These are phyloP conservation scores for Apodemia duryi DNA, from an alignment of 2,888 invertebrate species.

Conservation along the genomic window DNA sequence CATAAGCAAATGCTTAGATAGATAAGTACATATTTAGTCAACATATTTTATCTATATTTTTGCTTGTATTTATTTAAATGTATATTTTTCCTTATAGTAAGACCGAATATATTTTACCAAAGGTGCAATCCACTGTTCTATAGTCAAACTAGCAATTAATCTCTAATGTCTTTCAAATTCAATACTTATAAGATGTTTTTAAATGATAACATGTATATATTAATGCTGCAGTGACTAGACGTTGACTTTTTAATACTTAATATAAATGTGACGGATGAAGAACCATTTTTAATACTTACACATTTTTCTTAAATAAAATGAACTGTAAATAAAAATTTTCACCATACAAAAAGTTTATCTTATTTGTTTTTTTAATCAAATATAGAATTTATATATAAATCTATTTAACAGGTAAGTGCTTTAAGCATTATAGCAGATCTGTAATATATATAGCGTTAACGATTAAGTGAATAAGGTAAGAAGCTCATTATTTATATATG, in stretches of 20 bases:
- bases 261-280: conserved; percentile 17
- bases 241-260: conserved; percentile 35
- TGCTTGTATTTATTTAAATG: no score
- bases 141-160: conserved; percentile 31
- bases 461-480: not conserved
- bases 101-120: not conserved
- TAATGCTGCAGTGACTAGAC: conserved; percentile 71
- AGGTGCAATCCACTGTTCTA: conserved; percentile 18
- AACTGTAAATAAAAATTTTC: conserved; percentile 15
- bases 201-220: conserved; percentile 23
- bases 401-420: not conserved
- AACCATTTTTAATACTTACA: conserved; percentile 14
- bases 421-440: conserved; percentile 13
- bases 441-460: not conserved
- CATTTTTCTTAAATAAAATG: conserved; percentile 29
- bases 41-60: no score
- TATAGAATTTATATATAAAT: not conserved
- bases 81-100: no score
- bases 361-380: not conserved
- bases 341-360: conserved; percentile 17
- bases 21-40: no score
- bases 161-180: conserved; percentile 40
- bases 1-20: no score
- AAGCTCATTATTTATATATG: conserved; percentile 6
- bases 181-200: conserved; percentile 20